Evolutionary conservation across 2,888 invertebrate genomes (phyloP).

Genomic region (Listrodromus nycthemerus): DNA sequence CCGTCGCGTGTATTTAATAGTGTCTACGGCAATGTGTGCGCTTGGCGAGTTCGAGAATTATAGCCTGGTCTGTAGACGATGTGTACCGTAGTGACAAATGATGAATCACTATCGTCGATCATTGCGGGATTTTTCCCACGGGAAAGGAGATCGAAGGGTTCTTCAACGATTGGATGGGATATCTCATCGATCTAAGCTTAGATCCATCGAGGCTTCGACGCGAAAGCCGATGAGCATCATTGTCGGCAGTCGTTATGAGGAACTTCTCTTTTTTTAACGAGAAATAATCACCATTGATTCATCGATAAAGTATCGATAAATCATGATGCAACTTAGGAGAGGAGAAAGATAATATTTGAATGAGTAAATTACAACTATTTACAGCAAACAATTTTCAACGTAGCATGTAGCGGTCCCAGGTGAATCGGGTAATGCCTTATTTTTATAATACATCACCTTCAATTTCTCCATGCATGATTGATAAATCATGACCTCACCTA

Average conservation of each 20-base stretch:
- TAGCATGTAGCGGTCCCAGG: constrained; percentile 24
- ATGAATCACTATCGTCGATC: constrained; percentile 39
- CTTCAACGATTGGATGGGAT: not conserved
- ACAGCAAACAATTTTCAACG: constrained; percentile 2
- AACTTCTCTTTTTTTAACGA: not conserved
- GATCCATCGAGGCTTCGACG: constrained; percentile 1
- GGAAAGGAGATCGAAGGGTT: not conserved
- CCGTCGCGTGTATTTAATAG: not conserved
- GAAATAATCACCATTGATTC: not conserved
- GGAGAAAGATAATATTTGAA: constrained; percentile 14
- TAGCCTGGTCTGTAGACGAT: not conserved
- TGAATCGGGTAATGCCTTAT: constrained; percentile 20
- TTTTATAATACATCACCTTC: not conserved
- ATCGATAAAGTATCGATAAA: not conserved
- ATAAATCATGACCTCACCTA: not conserved
- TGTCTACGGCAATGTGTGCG: constrained; percentile 2
- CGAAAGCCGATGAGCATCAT: not conserved
- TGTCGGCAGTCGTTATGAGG: not conserved
- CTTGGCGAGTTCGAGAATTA: constrained; percentile 21
- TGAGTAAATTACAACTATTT: constrained; percentile 27
- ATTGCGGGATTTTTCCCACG: not conserved
- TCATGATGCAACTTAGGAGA: not conserved
- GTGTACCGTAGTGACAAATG: constrained; percentile 18
- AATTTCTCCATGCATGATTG: not conserved
- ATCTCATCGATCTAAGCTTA: not conserved